Evolutionary conservation across 2,888 invertebrate species (phyloP).

Genomic region (Polyommatus icarus): DNA sequence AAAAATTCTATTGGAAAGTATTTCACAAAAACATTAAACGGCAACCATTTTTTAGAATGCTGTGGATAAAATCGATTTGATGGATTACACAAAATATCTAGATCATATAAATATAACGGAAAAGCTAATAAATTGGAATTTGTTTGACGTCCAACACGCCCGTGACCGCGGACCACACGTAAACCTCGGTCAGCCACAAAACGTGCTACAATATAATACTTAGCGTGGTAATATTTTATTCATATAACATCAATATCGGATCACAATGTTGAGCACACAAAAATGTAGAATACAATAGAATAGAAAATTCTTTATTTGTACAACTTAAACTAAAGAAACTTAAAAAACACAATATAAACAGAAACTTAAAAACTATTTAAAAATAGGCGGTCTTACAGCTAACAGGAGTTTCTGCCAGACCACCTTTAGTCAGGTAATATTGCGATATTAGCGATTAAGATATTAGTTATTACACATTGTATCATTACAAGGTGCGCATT

Average conservation of each 20-base stretch:
- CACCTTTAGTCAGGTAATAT: too few relatives aligned
- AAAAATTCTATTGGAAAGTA: neutral
- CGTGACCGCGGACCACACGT: neutral
- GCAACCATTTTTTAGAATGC: neutral
- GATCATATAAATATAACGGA: neutral
- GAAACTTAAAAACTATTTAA: too few relatives aligned
- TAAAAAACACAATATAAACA: too few relatives aligned
- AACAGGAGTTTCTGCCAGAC: too few relatives aligned
- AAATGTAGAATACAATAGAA: neutral
- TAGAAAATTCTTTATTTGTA: too few relatives aligned
- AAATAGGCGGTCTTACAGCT: too few relatives aligned
- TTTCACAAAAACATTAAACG: neutral
- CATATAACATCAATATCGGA: neutral
- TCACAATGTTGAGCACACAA: neutral
- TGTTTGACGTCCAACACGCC: neutral
- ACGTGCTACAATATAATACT: conserved; percentile 1
- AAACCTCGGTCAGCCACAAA: neutral
- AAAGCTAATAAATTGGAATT: conserved; percentile 12
- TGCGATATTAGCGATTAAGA: too few relatives aligned
- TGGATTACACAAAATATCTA: conserved; percentile 5
- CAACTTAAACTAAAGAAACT: too few relatives aligned
- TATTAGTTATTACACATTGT: too few relatives aligned
- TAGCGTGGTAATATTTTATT: neutral
- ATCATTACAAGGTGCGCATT: too few relatives aligned
- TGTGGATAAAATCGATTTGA: neutral